Base-by-base conservation (phyloP, 1,140 invertebrate genomes). In the Palaemon carinicauda region DNA sequence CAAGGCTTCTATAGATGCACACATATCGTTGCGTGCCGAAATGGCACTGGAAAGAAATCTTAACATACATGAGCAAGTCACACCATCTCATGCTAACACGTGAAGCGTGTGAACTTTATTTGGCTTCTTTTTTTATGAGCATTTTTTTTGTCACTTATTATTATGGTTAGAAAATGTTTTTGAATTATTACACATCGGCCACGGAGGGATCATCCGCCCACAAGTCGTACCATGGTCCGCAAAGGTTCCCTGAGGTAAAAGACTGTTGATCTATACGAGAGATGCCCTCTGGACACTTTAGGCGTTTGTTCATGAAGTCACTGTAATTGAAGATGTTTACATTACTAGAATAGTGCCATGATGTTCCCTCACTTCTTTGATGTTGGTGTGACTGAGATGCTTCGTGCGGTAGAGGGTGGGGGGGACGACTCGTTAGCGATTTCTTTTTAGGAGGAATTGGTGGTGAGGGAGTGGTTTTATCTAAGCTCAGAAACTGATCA, bases 221-320 rank as follows among this genome's bases (percentile, higher is more conserved):
- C 54, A 96, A 93, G 91, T 96, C 95, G 90, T 96, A 97, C 96
- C 96, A 97, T 0, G 96, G 96, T 1, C 96, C 96, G 90, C 96
- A 96, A 85, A 95, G 95, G 89, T 95, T 95, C 51, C 92, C 92
- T 89, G 90, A 91, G 90, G 90, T 93, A 41, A 93, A 92, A 52
- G 94, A 93, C 80, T 91, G 91, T 89, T 94, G 93, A 75, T 94
- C 93, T 77, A 94, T 92, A 84, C 93, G 93, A 29, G 91, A 91
- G 9, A 90, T 91, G 53, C 92, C 91, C 56, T 93, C 92, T 0
- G 92, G 91, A 83, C 91, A 92, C 85, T 91, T 91, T 80, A 93
- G 88, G 41, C 93, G 91, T 53, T 91, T 90, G 78, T 93, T 89
- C 69, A 88, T 81, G 33, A 82, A 86, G 27, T 88, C 83, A 33